phyloP scores from a whole-genome alignment of 2,888 invertebrate genomes.

The Athetis lepigone region DNA sequence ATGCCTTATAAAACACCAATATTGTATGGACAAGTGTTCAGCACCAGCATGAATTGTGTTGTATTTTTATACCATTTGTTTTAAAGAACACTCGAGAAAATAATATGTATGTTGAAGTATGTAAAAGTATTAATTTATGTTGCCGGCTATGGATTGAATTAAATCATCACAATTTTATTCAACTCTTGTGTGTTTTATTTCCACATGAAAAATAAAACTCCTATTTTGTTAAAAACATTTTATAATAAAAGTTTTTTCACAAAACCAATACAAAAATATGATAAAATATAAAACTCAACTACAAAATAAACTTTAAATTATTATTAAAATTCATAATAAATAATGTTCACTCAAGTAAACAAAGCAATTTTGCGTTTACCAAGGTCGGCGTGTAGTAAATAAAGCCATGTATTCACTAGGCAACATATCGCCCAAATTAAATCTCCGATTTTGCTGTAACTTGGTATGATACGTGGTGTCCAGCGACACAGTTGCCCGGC shows the following conservation, averaged over 20 bases:
- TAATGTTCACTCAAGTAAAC: too few species aligned
- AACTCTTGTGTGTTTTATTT: constrained; percentile 70
- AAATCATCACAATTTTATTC: constrained; percentile 88
- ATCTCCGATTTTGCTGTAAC: too few species aligned
- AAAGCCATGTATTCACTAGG: too few species aligned
- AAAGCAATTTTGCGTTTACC: not conserved
- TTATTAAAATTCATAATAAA: not conserved
- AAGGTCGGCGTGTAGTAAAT: not conserved
- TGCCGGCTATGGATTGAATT: constrained; percentile 86
- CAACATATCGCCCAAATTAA: too few species aligned
- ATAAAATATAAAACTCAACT: constrained; percentile 55
- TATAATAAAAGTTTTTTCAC: constrained; percentile 36
- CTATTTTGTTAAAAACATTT: constrained; percentile 27
- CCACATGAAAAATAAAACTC: not conserved
- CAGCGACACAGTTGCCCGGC: too few species aligned
- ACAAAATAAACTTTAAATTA: constrained; percentile 2
- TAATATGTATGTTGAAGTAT: constrained; percentile 63
- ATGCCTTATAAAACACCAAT: constrained; percentile 44
- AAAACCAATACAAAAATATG: constrained; percentile 45
- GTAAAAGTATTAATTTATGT: constrained; percentile 74
- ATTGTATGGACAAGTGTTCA: constrained; percentile 32
- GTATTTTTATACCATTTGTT: constrained; percentile 58
- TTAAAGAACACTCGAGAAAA: constrained; percentile 47
- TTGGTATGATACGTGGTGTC: too few species aligned
- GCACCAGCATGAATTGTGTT: constrained; percentile 52